Conservation (phyloP, 2,888 invertebrate genomes). For the Ferrisia virgata region DNA sequence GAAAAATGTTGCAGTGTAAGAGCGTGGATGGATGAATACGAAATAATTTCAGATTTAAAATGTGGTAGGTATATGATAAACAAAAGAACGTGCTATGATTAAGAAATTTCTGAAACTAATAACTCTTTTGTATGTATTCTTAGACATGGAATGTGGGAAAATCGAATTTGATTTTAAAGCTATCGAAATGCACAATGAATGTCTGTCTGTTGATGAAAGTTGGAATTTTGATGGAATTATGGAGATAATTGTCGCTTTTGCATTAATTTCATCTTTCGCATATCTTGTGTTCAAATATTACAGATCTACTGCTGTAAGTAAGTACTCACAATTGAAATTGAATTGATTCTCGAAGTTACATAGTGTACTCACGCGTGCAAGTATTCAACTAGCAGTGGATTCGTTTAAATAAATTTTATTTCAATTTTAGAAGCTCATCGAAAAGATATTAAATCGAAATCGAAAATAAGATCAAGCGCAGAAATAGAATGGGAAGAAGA, state of each 20-base stretch:
- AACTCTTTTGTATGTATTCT: not conserved
- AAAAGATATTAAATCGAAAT: no score
- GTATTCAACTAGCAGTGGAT: no score
- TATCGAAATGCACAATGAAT: not conserved
- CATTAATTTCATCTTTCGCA: not conserved
- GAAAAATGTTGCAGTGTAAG: not conserved
- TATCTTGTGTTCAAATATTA: not conserved
- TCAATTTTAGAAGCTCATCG: no score
- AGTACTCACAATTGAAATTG: no score
- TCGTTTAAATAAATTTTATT: no score
- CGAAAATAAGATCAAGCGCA: no score
- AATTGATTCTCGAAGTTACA: no score
- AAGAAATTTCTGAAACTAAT: not conserved
- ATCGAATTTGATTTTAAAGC: not conserved
- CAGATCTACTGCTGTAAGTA: not conserved
- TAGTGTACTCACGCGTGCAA: no score
- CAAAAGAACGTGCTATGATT: not conserved
- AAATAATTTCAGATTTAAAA: not conserved
- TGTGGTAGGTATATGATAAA: not conserved
- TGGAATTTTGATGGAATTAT: not conserved
- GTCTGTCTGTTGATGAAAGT: not conserved
- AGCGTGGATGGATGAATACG: not conserved
- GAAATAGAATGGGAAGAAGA: no score
- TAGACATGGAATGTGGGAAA: not conserved
- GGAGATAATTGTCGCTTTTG: not conserved